Evolutionary conservation across 2,113 vertebrate species (phyloP).

Genomic region (Syngnathus floridae): DNA sequence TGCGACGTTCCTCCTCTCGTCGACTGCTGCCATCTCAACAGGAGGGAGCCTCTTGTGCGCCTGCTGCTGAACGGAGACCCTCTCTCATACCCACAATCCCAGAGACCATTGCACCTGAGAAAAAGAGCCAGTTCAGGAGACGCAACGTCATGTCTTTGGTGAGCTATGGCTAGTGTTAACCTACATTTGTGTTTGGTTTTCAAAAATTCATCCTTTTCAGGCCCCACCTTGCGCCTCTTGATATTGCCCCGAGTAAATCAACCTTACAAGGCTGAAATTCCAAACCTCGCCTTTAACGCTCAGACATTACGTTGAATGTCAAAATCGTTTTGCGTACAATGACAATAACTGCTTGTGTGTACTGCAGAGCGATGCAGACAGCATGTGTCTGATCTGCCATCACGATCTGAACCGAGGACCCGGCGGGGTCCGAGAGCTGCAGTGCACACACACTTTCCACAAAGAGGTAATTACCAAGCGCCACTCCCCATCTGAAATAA

Average conservation of each 20-base stretch:
- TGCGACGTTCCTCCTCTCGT: conserved; percentile 62
- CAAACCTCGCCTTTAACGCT: not conserved
- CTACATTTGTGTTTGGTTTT: no score
- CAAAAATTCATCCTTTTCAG: no score
- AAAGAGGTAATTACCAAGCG: conserved; percentile 45
- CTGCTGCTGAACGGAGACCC: conserved; percentile 41
- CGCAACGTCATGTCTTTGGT: conserved; percentile 79
- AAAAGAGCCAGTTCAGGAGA: conserved; percentile 70
- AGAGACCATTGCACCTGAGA: conserved; percentile 68
- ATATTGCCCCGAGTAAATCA: not conserved
- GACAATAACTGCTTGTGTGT: conserved; percentile 18
- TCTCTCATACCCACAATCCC: conserved; percentile 66
- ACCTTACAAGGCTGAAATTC: not conserved
- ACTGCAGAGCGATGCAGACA: conserved; percentile 62
- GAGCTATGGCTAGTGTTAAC: not conserved
- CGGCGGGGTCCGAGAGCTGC: conserved; percentile 53
- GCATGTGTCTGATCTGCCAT: conserved; percentile 64
- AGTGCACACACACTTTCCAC: conserved; percentile 66
- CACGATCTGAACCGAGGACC: conserved; percentile 46
- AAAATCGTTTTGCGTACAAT: no score
- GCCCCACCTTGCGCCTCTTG: no score
- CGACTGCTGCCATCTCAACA: conserved; percentile 36
- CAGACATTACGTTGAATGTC: not conserved
- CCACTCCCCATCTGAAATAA: not conserved
- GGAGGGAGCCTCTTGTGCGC: conserved; percentile 35